Evolutionary conservation across 2,888 invertebrate species (phyloP).

Genomic region (Thera britannica): DNA sequence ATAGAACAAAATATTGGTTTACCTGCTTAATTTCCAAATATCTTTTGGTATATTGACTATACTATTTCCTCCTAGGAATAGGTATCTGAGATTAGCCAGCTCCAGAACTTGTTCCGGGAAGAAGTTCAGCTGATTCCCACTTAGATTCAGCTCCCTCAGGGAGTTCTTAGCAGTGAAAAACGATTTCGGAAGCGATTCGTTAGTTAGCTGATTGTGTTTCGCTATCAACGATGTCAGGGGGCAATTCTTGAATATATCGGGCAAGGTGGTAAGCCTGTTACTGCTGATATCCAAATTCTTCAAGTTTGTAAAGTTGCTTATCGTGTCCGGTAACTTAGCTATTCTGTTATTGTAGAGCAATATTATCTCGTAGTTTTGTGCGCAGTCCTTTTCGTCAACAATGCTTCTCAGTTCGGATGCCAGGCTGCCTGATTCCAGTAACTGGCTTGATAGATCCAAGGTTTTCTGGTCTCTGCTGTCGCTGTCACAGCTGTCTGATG

Average conservation of each 20-base stretch:
- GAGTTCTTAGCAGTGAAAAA: conserved; percentile 86
- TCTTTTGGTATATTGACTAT: conserved; percentile 92
- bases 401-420: conserved; percentile 84
- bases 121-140: conserved; percentile 93
- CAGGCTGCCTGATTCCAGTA: conserved; percentile 85
- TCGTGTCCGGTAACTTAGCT: conserved; percentile 86
- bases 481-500: conserved; percentile 93
- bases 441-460: conserved; percentile 84
- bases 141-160: conserved; percentile 95
- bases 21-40: conserved; percentile 85
- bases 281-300: conserved; percentile 94
- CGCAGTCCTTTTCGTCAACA: conserved; percentile 85
- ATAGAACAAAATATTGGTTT: neutral
- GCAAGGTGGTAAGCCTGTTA: conserved; percentile 91
- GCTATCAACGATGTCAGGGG: conserved; percentile 92
- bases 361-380: conserved; percentile 88
- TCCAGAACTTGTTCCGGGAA: conserved; percentile 96
- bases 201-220: conserved; percentile 94
- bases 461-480: conserved; percentile 89
- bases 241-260: conserved; percentile 90
- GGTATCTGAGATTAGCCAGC: conserved; percentile 89
- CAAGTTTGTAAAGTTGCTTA: conserved; percentile 88
- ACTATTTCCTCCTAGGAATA: conserved; percentile 96
- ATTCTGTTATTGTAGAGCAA: conserved; percentile 95
- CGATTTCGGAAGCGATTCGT: conserved; percentile 94